Conservation (phyloP, 1,140 invertebrate genomes). For the Trachymyrmex cornetzi region DNA sequence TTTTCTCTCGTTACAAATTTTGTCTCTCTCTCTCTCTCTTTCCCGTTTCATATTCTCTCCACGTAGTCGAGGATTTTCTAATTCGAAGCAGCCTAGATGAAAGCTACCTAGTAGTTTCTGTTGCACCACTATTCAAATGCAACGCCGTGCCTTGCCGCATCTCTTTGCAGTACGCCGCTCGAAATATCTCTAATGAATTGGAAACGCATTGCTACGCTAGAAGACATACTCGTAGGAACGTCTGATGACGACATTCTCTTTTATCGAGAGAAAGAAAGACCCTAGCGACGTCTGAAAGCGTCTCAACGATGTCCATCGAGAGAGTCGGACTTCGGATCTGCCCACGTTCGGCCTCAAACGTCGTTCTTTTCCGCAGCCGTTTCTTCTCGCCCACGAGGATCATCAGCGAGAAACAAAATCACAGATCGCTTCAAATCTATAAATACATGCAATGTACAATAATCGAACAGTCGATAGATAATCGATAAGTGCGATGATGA, state of each 20-base stretch:
- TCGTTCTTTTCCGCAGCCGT: slow-evolving; percentile 19
- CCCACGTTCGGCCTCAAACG: slow-evolving; percentile 67
- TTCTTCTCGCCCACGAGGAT: slow-evolving; percentile 51
- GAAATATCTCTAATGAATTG: slow-evolving; percentile 61
- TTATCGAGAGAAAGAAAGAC: slow-evolving; percentile 49
- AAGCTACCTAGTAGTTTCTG: slow-evolving; percentile 25
- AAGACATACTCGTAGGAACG: slow-evolving; percentile 33
- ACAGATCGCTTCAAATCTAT: slow-evolving; percentile 10
- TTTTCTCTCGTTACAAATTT: slow-evolving; percentile 2
- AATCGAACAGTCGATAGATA: slow-evolving; percentile 4
- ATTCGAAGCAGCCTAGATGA: slow-evolving; percentile 34
- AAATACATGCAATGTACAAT: slow-evolving; percentile 1
- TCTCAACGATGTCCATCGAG: slow-evolving; percentile 27
- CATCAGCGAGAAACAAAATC: slow-evolving; percentile 13
- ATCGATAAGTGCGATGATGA: slow-evolving; percentile 2
- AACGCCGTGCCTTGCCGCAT: slow-evolving; percentile 7
- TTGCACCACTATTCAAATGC: slow-evolving; percentile 47
- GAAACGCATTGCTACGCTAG: slow-evolving; percentile 20
- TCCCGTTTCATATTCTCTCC: slow-evolving; percentile 11
- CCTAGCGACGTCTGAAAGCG: slow-evolving; percentile 42
- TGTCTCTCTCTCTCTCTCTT: not conserved
- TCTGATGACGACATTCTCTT: slow-evolving; percentile 59
- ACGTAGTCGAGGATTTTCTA: slow-evolving; percentile 47
- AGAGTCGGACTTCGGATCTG: slow-evolving; percentile 61
- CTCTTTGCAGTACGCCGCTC: slow-evolving; percentile 35